Evolutionary conservation across 2,113 vertebrate genomes (phyloP).

Genomic region (Lycocorax pyrrhopterus): DNA sequence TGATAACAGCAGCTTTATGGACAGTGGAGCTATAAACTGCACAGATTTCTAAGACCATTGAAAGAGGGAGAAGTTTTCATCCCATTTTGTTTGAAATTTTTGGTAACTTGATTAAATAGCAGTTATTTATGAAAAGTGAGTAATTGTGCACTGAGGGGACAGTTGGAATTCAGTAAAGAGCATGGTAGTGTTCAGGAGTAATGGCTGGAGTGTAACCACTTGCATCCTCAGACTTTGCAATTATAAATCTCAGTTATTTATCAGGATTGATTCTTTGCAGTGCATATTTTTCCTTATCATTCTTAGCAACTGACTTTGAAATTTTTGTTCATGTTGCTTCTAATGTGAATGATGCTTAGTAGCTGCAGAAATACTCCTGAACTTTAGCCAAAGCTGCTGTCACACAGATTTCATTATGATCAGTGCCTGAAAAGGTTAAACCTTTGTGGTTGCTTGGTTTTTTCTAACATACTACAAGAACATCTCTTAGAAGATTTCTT

Average conservation of each 20-base stretch:
- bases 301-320: neutral
- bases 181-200: neutral
- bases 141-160: neutral
- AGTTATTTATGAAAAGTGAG: neutral
- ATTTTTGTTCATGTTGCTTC: neutral
- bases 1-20: neutral
- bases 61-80: neutral
- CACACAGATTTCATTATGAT: neutral
- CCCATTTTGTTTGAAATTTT: neutral
- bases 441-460: neutral
- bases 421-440: constrained; percentile 1
- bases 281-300: neutral
- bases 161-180: neutral
- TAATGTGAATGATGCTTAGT: neutral
- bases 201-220: neutral
- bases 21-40: neutral
- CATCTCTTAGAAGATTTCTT: neutral
- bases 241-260: neutral
- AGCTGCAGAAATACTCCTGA: constrained; percentile 13
- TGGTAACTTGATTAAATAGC: neutral
- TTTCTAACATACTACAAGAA: neutral
- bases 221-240: neutral
- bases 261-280: neutral
- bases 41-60: neutral
- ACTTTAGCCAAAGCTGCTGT: neutral